Base-by-base conservation (phyloP, 2,797 vertebrate species). In the Anolis apletophallus region DNA sequence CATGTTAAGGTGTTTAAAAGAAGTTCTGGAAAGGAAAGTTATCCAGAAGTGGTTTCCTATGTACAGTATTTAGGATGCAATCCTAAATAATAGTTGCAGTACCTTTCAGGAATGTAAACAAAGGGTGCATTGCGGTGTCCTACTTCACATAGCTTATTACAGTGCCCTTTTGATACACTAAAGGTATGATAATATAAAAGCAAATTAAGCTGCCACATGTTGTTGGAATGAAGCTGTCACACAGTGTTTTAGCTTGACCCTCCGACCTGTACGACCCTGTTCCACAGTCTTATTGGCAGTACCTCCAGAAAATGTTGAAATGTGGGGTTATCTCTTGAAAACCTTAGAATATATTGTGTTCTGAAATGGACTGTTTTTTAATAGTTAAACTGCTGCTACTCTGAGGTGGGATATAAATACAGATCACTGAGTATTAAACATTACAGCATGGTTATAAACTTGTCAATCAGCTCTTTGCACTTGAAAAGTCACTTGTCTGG, bases 401-500 rank as follows among this genome's bases (percentile, higher is more conserved):
- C 34, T 84, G 3, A 36, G 55, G 32, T 67, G 7, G 40, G 19
- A 67, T 76, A 54, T 32, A 59, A 19, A 14, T 29, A 13, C n/a
- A 61, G 36, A 52, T 77, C 7, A 54, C 23, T 67, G 61, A 52
- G 57, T 64, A 50, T 29, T 84, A 52, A 84, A 75, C 46, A 75
- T 52, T 76, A 46, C 40, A 54, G 13, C n/a, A 6, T 67, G 13
- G 11, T 34, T 52, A 40, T 77, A 34, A 77, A 84, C n/a, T 76
- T 76, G 83, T 64, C 29, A 16, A 23, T 80, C 87, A 91, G 85
- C 90, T 90, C 11, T 61, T 85, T 88, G 88, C 85, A 85, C 91
- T 50, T 90, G 83, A 90, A 92, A 91, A 64, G 0, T 83, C 90
- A 90, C 88, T 93, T 55, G 86, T 90, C 80, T 92, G 90, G 89